These are phyloP conservation scores for Ochotona curzoniae DNA, from an alignment of 2,113 vertebrate genomes.

Conservation along the genomic window DNA sequence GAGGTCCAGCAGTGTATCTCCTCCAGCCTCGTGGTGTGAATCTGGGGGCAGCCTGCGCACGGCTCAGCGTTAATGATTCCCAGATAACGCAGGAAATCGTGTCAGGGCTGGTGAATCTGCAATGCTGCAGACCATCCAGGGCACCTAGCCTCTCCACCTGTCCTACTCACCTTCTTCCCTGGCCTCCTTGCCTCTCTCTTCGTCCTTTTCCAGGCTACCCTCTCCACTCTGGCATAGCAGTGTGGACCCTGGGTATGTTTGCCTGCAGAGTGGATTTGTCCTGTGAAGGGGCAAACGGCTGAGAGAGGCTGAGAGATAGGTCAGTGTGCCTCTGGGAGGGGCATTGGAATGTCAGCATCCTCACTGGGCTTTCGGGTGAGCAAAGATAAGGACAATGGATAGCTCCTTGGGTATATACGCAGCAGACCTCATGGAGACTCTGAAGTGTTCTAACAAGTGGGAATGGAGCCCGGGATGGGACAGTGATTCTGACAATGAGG, in stretches of 20 bases:
- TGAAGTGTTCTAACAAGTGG: background rate
- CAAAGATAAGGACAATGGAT: slow-evolving; percentile 55
- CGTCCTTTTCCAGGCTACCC: background rate
- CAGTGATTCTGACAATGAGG: background rate
- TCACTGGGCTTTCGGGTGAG: background rate
- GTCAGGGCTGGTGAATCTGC: background rate
- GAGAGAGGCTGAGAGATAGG: background rate
- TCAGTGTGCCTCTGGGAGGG: background rate
- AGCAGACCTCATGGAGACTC: background rate
- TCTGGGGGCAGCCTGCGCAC: background rate
- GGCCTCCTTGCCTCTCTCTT: background rate
- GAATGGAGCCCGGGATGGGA: background rate
- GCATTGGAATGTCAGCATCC: background rate
- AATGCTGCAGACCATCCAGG: background rate
- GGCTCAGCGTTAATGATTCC: background rate
- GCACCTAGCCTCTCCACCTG: background rate
- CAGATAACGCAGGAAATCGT: background rate
- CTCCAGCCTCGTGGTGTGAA: slow-evolving; percentile 9
- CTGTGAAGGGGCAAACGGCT: background rate
- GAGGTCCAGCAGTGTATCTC: background rate
- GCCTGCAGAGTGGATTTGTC: background rate
- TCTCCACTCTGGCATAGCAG: background rate
- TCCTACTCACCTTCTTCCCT: background rate
- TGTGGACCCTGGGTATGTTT: background rate
- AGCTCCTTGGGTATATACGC: slow-evolving; percentile 34